phyloP scores from a whole-genome alignment of 2,797 vertebrate genomes.

The Lemur catta region DNA sequence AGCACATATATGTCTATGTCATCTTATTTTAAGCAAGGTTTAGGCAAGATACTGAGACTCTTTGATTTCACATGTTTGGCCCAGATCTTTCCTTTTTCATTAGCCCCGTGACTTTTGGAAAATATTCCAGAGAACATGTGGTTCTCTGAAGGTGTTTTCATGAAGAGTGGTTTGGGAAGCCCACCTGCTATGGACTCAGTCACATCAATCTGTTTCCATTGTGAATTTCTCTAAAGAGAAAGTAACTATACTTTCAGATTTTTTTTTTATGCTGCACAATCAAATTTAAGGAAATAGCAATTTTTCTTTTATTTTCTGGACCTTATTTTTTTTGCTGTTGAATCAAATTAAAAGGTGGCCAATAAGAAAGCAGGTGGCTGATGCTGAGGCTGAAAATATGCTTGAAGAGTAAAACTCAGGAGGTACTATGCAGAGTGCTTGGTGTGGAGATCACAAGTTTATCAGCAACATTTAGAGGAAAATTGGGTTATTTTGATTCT shows the following conservation, averaged over 20 bases:
- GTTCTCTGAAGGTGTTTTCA: neutral
- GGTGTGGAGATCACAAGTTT: neutral
- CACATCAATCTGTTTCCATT: neutral
- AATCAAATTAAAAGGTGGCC: neutral
- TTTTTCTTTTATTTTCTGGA: neutral
- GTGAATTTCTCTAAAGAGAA: neutral
- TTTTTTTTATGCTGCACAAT: neutral
- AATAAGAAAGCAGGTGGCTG: neutral
- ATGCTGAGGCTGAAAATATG: neutral
- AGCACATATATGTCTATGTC: neutral
- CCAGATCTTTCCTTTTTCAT: neutral
- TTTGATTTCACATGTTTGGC: neutral
- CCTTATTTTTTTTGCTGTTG: neutral
- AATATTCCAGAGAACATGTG: neutral
- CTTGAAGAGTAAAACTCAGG: neutral
- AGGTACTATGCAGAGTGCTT: neutral
- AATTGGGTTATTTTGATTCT: neutral
- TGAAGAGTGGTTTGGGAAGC: neutral
- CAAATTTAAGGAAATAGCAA: neutral
- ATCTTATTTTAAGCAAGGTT: neutral
- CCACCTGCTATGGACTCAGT: neutral
- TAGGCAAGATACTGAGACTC: neutral
- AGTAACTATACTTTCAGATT: neutral
- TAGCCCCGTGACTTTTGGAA: neutral
- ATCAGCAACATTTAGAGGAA: neutral